phyloP scores from a whole-genome alignment of 2,113 vertebrate genomes.

The Tetrao urogallus region DNA sequence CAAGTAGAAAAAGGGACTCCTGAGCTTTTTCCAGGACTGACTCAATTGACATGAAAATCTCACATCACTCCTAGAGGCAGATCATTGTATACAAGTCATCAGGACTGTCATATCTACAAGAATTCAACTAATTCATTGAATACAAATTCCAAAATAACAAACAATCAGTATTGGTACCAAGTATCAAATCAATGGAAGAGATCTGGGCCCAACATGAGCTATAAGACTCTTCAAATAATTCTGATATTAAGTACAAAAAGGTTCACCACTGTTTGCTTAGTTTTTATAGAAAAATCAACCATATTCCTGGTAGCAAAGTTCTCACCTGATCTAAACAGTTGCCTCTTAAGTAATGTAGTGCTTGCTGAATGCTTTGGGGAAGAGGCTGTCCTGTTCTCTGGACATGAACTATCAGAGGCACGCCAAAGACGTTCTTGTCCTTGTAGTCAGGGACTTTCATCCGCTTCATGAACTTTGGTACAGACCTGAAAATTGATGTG shows the following conservation, averaged over 20 bases:
- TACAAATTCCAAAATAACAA: not conserved
- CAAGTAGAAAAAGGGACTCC: not conserved
- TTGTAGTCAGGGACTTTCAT: constrained; percentile 98
- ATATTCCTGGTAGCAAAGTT: not conserved
- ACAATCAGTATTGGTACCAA: not conserved
- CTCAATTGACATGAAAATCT: not conserved
- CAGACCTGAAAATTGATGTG: constrained; percentile 85
- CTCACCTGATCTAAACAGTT: constrained; percentile 95
- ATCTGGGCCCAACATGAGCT: not conserved
- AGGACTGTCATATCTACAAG: not conserved
- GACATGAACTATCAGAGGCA: constrained; percentile 96
- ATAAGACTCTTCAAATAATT: not conserved
- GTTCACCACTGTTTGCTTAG: not conserved
- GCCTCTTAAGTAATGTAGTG: constrained; percentile 89
- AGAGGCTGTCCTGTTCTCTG: constrained; percentile 95
- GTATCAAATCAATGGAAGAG: not conserved
- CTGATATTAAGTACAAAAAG: not conserved
- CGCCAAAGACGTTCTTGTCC: constrained; percentile 95
- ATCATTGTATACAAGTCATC: not conserved
- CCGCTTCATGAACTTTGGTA: constrained; percentile 99
- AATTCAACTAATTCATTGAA: not conserved
- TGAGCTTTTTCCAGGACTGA: not conserved
- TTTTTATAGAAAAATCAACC: not conserved
- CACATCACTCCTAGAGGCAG: not conserved
- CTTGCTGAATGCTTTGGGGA: constrained; percentile 95